Evolutionary conservation across 1,140 invertebrate species (phyloP).

Genomic region (Zelostemma sp.): DNA sequence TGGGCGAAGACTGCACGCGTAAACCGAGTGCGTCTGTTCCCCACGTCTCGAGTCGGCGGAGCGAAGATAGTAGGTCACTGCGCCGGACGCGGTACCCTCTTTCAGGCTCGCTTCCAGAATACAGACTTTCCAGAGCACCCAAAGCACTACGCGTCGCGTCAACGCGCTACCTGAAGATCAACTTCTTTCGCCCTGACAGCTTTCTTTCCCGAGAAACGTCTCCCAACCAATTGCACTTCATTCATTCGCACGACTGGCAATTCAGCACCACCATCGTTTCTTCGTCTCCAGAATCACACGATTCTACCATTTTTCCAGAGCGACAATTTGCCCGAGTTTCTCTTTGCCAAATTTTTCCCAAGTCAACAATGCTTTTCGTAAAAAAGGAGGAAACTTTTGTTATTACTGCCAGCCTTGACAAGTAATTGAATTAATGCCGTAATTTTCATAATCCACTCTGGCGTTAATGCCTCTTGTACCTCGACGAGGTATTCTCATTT

Average conservation of each 20-base stretch:
- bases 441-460: not conserved
- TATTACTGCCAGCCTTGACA: no score
- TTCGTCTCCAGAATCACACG: slow-evolving; percentile 9
- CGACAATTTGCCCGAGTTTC: slow-evolving; percentile 14
- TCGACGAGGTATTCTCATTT: no score
- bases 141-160: slow-evolving; percentile 30
- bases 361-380: no score
- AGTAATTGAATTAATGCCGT: not conserved
- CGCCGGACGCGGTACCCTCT: slow-evolving; percentile 67
- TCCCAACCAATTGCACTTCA: slow-evolving; percentile 11
- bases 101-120: slow-evolving; percentile 55
- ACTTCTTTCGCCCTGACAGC: slow-evolving; percentile 53
- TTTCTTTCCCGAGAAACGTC: slow-evolving; percentile 58
- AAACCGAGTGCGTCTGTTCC: slow-evolving; percentile 19
- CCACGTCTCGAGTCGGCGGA: slow-evolving; percentile 50
- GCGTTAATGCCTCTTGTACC: not conserved
- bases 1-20: slow-evolving; percentile 25
- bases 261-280: slow-evolving; percentile 3
- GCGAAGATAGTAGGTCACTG: slow-evolving; percentile 69
- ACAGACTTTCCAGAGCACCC: slow-evolving; percentile 45
- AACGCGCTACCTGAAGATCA: slow-evolving; percentile 32
- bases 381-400: no score
- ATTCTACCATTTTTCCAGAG: slow-evolving; percentile 14
- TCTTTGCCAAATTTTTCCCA: not conserved
- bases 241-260: not conserved